phyloP scores from a whole-genome alignment of 2,113 vertebrate species.

The Climacteris rufus region DNA sequence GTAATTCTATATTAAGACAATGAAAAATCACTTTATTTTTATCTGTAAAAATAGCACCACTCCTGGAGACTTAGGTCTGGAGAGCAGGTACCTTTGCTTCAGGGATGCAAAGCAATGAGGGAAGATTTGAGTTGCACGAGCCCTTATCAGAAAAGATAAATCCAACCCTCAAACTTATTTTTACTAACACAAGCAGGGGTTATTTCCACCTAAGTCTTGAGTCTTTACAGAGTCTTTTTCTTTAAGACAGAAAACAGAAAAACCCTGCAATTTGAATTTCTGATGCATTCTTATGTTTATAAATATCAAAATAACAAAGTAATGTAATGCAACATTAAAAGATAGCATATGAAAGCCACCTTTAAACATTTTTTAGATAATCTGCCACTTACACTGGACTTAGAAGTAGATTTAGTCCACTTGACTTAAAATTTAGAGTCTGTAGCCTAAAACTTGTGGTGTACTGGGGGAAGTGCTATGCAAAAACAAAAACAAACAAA shows the following conservation, averaged over 20 bases:
- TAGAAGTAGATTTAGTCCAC: not conserved
- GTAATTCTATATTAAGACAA: not conserved
- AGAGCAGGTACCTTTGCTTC: not conserved
- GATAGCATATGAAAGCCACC: not conserved
- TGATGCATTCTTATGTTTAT: not conserved
- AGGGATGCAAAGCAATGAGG: not conserved
- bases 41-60: not conserved
- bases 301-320: not conserved
- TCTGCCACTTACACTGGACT: not conserved
- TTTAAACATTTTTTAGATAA: not conserved
- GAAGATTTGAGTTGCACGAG: not conserved
- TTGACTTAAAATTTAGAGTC: not conserved
- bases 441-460: not conserved
- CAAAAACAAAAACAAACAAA: too few species aligned
- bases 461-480: not conserved
- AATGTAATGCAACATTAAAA: fast-evolving
- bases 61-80: not conserved
- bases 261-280: not conserved
- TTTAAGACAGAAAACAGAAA: not conserved
- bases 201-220: not conserved
- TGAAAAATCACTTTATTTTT: not conserved
- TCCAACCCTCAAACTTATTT: not conserved
- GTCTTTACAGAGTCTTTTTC: too few species aligned
- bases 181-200: not conserved
- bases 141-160: not conserved